Conservation (phyloP, 2,888 invertebrate species). For the Hirtodrosophila cameraria region DNA sequence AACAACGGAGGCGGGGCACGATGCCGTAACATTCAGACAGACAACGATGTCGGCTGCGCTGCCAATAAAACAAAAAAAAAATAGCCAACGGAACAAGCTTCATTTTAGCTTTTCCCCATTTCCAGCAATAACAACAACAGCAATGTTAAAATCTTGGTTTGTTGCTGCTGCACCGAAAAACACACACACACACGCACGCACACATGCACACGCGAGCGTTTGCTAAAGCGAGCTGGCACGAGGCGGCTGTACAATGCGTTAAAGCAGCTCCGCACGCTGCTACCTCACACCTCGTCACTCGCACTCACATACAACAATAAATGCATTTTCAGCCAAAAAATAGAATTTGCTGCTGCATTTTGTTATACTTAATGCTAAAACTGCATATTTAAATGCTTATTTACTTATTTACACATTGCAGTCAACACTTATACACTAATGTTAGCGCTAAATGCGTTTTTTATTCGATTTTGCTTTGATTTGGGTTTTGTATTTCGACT, state of each 20-base stretch:
- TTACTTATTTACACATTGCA: constrained; percentile 10
- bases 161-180: constrained; percentile 65
- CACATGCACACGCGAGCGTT: constrained; percentile 50
- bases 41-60: constrained; percentile 44
- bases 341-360: constrained; percentile 45
- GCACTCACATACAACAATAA: constrained; percentile 37
- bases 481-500: constrained; percentile 25
- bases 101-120: constrained; percentile 48
- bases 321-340: constrained; percentile 65
- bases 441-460: background rate
- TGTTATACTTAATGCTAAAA: constrained; percentile 30
- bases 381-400: constrained; percentile 8
- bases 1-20: constrained; percentile 50
- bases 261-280: constrained; percentile 60
- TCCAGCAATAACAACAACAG: constrained; percentile 47
- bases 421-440: constrained; percentile 13
- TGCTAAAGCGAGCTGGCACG: constrained; percentile 53
- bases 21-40: constrained; percentile 72
- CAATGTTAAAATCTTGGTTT: constrained; percentile 60
- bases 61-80: no score
- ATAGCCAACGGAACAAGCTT: constrained; percentile 67
- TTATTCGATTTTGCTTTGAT: constrained; percentile 13
- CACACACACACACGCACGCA: constrained; percentile 34
- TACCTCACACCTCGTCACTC: constrained; percentile 59
- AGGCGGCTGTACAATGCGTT: constrained; percentile 30